Percentiles rank a stretch among this genome's conserved stretches.
phyloP scores from a whole-genome alignment of 2,797 vertebrate genomes.

The Microcaecilia unicolor region DNA sequence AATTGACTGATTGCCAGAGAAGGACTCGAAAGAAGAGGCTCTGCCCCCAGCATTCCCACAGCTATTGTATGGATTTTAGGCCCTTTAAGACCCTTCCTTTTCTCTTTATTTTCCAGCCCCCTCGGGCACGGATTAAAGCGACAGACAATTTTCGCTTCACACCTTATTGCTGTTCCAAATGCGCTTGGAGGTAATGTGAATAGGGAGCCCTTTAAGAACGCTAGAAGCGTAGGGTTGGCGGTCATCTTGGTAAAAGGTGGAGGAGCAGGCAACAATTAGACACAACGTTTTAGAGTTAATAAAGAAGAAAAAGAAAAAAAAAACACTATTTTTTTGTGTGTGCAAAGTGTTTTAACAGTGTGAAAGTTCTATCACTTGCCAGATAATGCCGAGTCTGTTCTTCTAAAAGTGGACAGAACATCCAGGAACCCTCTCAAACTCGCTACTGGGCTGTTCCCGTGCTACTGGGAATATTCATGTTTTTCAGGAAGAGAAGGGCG shows the following conservation, averaged over 20 bases:
- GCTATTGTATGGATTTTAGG: conserved; percentile 54
- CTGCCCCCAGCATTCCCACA: conserved; percentile 36
- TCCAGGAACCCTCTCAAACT: too few relatives aligned
- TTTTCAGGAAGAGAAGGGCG: too few relatives aligned
- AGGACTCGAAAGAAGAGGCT: conserved; percentile 16
- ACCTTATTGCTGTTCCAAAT: conserved; percentile 55
- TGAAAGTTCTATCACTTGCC: too few relatives aligned
- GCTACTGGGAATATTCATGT: too few relatives aligned
- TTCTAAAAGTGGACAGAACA: too few relatives aligned
- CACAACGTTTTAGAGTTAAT: conserved; percentile 5
- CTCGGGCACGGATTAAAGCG: conserved; percentile 61
- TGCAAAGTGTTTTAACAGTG: too few relatives aligned
- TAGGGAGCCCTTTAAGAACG: conserved; percentile 10
- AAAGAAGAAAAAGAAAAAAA: too few relatives aligned
- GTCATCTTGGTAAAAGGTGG: conserved; percentile 14
- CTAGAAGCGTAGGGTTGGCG: conserved; percentile 10
- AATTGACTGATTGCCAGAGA: conserved; percentile 48
- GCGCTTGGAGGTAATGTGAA: conserved; percentile 37
- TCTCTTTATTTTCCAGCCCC: conserved; percentile 56
- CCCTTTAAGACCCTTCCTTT: conserved; percentile 50
- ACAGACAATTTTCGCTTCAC: conserved; percentile 67
- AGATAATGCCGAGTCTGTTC: too few relatives aligned
- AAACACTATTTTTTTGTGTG: too few relatives aligned
- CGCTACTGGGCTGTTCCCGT: too few relatives aligned
- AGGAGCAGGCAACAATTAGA: conserved; percentile 13